Evolutionary conservation across 2,797 vertebrate species (phyloP).

Genomic region (Anguilla marmorata): DNA sequence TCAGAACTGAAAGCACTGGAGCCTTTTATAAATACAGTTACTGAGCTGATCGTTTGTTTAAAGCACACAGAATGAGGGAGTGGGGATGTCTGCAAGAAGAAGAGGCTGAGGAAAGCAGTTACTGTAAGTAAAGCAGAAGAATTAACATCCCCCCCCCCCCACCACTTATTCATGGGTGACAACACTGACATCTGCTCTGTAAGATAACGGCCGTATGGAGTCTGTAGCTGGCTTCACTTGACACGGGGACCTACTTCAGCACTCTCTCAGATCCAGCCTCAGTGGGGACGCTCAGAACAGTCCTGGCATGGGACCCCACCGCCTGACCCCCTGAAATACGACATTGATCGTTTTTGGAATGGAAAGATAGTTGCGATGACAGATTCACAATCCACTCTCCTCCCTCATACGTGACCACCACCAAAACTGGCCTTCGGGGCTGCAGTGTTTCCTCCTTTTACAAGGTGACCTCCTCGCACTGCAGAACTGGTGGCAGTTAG

Average conservation of each 20-base stretch:
- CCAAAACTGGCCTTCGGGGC: background rate
- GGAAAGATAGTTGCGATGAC: background rate
- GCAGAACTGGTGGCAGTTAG: background rate
- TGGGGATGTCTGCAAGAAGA: background rate
- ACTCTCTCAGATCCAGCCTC: background rate
- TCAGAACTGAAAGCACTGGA: background rate
- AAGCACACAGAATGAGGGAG: background rate
- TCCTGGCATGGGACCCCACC: background rate
- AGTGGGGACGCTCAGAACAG: background rate
- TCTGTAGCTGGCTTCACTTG: background rate
- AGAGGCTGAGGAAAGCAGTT: background rate
- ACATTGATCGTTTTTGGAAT: background rate
- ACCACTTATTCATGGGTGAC: background rate
- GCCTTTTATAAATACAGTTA: background rate
- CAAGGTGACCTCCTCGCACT: background rate
- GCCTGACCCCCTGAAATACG: background rate
- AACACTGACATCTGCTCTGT: background rate
- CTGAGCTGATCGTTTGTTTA: background rate
- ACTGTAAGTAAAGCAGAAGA: background rate
- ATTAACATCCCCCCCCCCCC: background rate
- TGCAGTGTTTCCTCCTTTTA: background rate
- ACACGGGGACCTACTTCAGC: background rate
- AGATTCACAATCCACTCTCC: background rate
- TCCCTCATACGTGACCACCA: background rate
- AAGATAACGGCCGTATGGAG: background rate